phyloP scores from a whole-genome alignment of 1,140 invertebrate genomes.

The Rhopalosiphum maidis region DNA sequence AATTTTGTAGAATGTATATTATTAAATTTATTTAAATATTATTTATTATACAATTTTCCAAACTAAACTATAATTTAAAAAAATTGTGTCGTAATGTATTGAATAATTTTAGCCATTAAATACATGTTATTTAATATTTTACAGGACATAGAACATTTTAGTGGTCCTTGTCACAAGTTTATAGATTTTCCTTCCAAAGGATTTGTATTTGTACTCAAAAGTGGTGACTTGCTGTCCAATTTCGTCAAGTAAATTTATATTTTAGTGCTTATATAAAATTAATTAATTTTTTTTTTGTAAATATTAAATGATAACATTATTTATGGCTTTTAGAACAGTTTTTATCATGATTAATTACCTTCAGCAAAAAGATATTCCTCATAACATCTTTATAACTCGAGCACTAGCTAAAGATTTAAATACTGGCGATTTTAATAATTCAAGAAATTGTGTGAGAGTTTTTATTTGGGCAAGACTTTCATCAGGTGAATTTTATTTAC shows the following conservation, averaged over 20 bases:
- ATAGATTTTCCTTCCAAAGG: conserved; percentile 68
- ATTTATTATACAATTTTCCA: neutral
- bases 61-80: neutral
- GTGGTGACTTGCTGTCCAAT: conserved; percentile 62
- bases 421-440: conserved; percentile 61
- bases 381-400: conserved; percentile 74
- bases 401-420: conserved; percentile 58
- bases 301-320: neutral
- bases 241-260: conserved; percentile 61
- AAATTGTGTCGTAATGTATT: neutral
- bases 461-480: conserved; percentile 72
- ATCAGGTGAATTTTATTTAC: conserved; percentile 11
- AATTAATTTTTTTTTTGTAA: neutral
- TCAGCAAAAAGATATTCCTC: conserved; percentile 68
- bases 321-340: conserved; percentile 62
- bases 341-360: conserved; percentile 67
- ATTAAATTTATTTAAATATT: neutral
- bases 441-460: conserved; percentile 66
- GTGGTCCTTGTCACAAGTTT: conserved; percentile 65
- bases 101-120: neutral
- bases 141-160: conserved; percentile 66
- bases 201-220: conserved; percentile 70
- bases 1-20: neutral
- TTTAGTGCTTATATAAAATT: conserved; percentile 1
- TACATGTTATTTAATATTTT: conserved; percentile 61